phyloP scores from a whole-genome alignment of 2,113 vertebrate species.

The Brienomyrus longianalis region DNA sequence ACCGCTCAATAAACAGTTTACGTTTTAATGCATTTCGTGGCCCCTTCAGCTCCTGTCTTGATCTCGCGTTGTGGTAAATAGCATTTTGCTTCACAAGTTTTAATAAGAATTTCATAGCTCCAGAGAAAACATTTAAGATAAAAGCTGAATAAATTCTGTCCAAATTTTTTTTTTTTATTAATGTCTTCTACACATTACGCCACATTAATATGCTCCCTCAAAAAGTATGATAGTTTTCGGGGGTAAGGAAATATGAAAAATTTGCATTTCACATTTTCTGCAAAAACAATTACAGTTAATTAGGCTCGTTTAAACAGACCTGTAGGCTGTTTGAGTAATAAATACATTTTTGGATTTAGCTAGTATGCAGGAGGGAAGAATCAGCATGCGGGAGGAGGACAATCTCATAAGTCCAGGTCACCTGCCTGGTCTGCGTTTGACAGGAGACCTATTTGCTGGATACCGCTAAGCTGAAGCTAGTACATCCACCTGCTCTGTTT shows the following conservation, averaged over 20 bases:
- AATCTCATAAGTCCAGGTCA: neutral
- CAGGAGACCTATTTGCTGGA: neutral
- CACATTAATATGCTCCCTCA: neutral
- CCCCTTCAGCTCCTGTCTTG: neutral
- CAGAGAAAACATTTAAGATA: neutral
- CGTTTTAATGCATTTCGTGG: neutral
- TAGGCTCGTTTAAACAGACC: neutral
- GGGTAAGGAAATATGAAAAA: neutral
- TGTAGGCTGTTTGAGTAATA: neutral
- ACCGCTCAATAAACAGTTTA: neutral
- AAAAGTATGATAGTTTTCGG: neutral
- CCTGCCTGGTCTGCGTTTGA: neutral
- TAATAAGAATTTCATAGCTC: neutral
- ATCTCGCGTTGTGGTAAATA: neutral
- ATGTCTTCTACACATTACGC: neutral
- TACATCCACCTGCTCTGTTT: neutral
- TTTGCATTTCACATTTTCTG: neutral
- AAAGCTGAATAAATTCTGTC: neutral
- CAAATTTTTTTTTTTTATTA: neutral
- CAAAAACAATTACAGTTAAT: conserved; percentile 3
- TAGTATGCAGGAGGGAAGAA: neutral
- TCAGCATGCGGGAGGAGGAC: neutral
- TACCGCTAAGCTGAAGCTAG: neutral
- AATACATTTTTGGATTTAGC: conserved; percentile 3
- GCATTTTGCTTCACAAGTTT: neutral